Evolutionary conservation across 1,140 invertebrate genomes (phyloP).

Genomic region (Campoletis sonorensis): DNA sequence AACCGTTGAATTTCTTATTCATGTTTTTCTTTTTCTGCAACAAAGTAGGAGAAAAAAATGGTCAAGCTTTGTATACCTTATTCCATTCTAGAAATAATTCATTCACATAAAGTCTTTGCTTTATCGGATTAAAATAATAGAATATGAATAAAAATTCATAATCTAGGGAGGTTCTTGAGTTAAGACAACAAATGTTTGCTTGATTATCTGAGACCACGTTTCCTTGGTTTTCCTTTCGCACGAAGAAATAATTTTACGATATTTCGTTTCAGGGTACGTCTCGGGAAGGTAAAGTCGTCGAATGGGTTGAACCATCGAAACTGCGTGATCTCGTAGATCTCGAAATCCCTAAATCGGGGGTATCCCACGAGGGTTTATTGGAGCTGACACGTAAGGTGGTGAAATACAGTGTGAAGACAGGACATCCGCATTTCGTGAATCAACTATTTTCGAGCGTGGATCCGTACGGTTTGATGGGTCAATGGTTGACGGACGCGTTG

Average conservation of each 20-base stretch:
- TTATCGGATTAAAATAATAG: too few species aligned
- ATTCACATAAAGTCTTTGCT: too few species aligned
- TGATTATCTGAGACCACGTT: too few species aligned
- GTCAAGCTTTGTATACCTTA: too few species aligned
- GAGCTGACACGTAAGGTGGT: conserved; percentile 82
- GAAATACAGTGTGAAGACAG: conserved; percentile 90
- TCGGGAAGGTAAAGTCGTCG: conserved; percentile 83
- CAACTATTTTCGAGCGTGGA: conserved; percentile 92
- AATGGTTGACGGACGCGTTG: conserved; percentile 90
- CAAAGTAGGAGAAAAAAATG: too few species aligned
- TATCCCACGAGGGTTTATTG: conserved; percentile 82
- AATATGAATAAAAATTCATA: too few species aligned
- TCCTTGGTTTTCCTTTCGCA: neutral
- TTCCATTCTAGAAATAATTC: too few species aligned
- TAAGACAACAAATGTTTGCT: too few species aligned
- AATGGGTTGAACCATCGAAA: conserved; percentile 84
- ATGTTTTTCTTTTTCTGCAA: too few species aligned
- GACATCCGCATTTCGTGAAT: conserved; percentile 91
- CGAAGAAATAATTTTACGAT: neutral
- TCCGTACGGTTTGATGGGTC: conserved; percentile 89
- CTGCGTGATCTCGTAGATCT: conserved; percentile 83
- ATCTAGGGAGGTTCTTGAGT: too few species aligned
- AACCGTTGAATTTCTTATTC: too few species aligned
- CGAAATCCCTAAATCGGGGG: conserved; percentile 78
- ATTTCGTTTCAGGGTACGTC: conserved; percentile 75